These are phyloP conservation scores for Chydorus sphaericus DNA, from an alignment of 2,888 invertebrate genomes.

Conservation along the genomic window DNA sequence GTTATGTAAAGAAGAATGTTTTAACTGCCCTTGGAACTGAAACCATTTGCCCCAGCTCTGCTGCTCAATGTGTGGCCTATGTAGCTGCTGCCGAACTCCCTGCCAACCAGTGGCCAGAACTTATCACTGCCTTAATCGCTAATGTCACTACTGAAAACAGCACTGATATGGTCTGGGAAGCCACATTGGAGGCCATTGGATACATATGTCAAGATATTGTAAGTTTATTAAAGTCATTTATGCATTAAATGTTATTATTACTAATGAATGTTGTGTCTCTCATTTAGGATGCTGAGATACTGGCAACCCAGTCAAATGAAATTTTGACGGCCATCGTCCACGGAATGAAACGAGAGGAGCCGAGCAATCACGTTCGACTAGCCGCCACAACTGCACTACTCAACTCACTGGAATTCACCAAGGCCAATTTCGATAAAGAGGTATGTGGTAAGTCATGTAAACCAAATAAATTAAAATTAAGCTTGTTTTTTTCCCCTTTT, in stretches of 20 bases:
- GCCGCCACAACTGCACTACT: conserved; percentile 93
- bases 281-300: conserved; percentile 60
- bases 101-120: conserved; percentile 76
- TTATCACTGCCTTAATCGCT: conserved; percentile 70
- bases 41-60: conserved; percentile 83
- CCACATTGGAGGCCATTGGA: conserved; percentile 93
- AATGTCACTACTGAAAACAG: conserved; percentile 63
- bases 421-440: conserved; percentile 95
- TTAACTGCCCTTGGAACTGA: conserved; percentile 90
- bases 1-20: conserved; percentile 88
- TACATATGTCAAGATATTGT: conserved; percentile 96
- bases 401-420: conserved; percentile 96
- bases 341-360: conserved; percentile 90
- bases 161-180: conserved; percentile 88
- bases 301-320: conserved; percentile 83
- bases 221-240: conserved; percentile 23
- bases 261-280: background rate
- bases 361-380: conserved; percentile 81
- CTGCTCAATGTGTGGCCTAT: conserved; percentile 97
- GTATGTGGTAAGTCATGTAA: conserved; percentile 33
- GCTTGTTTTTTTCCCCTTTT: conserved; percentile 15
- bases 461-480: too few species aligned
- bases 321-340: conserved; percentile 97
- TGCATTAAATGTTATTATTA: background rate
- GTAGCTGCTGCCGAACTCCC: conserved; percentile 94